phyloP scores from a whole-genome alignment of 2,113 vertebrate species.

The Ovis canadensis region DNA sequence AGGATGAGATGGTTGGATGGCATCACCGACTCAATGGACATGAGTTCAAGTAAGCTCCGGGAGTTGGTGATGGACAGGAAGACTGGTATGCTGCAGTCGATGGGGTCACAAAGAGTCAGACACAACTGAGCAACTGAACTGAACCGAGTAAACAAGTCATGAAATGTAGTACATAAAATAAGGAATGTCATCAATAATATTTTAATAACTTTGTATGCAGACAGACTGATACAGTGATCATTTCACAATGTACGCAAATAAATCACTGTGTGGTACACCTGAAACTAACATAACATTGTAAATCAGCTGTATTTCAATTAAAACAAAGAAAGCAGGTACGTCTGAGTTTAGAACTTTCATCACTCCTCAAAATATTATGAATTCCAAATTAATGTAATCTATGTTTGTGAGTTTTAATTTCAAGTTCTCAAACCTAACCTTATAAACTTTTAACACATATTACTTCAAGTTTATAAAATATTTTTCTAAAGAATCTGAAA shows the following conservation, averaged over 20 bases:
- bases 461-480: background rate
- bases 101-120: background rate
- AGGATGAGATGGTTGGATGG: background rate
- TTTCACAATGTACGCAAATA: background rate
- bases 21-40: background rate
- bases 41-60: rapidly evolving
- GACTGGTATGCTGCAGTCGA: background rate
- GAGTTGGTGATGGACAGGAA: background rate
- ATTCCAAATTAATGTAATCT: background rate
- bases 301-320: background rate
- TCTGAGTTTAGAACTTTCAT: background rate
- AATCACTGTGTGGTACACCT: background rate
- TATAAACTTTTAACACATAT: background rate
- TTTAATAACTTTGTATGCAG: background rate
- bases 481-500: background rate
- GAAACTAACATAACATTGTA: background rate
- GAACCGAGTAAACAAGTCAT: background rate
- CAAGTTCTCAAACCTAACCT: background rate
- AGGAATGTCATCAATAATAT: background rate
- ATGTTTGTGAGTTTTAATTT: background rate
- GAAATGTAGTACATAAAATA: background rate
- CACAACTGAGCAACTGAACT: background rate
- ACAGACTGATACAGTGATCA: background rate
- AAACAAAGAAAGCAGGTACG: background rate
- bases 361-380: background rate